Conservation (phyloP, 2,797 vertebrate genomes). For the Geranospiza caerulescens region DNA sequence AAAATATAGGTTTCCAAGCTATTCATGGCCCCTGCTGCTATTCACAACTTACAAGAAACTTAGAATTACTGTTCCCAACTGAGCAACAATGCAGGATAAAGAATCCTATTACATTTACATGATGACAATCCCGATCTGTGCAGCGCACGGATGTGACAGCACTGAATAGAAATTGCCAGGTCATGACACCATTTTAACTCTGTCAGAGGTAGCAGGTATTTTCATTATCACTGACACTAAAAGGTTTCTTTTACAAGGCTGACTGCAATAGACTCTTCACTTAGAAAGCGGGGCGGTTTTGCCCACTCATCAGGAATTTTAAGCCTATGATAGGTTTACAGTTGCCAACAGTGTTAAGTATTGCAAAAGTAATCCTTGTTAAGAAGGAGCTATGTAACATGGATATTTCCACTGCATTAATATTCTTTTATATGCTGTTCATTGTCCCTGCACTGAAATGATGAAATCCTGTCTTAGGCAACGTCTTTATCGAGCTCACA, state of each 20-base stretch:
- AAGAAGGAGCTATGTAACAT: neutral
- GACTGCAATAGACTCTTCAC: slow-evolving; percentile 34
- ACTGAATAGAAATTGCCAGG: slow-evolving; percentile 62
- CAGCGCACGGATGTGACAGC: slow-evolving; percentile 24
- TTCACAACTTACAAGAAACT: slow-evolving; percentile 30
- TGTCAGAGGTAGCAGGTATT: slow-evolving; percentile 50
- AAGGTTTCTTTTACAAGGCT: slow-evolving; percentile 53
- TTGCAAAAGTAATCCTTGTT: slow-evolving; percentile 29
- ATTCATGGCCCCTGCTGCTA: slow-evolving; percentile 56
- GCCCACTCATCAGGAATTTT: slow-evolving; percentile 53
- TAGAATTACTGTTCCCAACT: slow-evolving; percentile 1
- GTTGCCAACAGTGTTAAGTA: slow-evolving; percentile 17
- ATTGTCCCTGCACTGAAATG: neutral
- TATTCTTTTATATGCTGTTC: slow-evolving; percentile 3
- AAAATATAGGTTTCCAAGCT: slow-evolving; percentile 74
- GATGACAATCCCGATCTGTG: neutral
- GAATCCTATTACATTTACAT: slow-evolving; percentile 57
- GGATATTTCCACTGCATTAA: neutral
- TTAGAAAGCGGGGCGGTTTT: slow-evolving; percentile 4
- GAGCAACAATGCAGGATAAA: slow-evolving; percentile 35
- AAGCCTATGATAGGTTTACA: slow-evolving; percentile 14
- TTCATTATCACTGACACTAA: slow-evolving; percentile 64
- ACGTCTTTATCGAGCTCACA: neutral
- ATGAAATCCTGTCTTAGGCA: neutral
- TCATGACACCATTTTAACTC: slow-evolving; percentile 65